phyloP scores from a whole-genome alignment of 2,888 invertebrate genomes.

The Hirtodrosophila trivittata region DNA sequence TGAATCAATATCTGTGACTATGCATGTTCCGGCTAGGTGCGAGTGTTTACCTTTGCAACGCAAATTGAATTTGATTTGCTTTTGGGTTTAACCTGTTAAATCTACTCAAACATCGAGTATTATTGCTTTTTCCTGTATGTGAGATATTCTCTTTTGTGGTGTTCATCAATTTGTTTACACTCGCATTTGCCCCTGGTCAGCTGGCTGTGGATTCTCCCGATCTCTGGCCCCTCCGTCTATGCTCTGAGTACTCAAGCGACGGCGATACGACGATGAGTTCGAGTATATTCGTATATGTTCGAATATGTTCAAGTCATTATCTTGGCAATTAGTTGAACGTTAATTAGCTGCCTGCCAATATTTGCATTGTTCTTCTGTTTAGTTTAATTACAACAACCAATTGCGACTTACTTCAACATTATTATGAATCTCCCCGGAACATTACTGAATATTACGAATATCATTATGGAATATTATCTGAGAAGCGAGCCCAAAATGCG shows the following conservation, averaged over 20 bases:
- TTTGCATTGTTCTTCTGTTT: constrained; percentile 59
- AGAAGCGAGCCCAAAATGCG: constrained; percentile 24
- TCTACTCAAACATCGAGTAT: constrained; percentile 14
- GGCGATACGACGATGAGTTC: no score
- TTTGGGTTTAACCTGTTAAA: constrained; percentile 12
- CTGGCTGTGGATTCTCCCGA: constrained; percentile 9
- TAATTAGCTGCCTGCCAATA: constrained; percentile 66
- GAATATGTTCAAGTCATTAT: constrained; percentile 56
- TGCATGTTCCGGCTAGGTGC: constrained; percentile 1
- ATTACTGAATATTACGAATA: background rate
- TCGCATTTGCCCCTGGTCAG: constrained; percentile 28
- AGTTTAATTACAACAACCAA: constrained; percentile 48
- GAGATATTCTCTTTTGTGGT: constrained; percentile 33
- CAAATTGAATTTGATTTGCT: constrained; percentile 25
- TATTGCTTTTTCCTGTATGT: constrained; percentile 2
- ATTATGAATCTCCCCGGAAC: no score
- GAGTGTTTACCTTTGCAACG: constrained; percentile 20
- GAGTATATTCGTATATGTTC: no score
- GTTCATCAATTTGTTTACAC: constrained; percentile 20
- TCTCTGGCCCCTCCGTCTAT: constrained; percentile 15
- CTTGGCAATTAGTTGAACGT: constrained; percentile 65
- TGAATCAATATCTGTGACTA: background rate
- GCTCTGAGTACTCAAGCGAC: background rate
- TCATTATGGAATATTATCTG: constrained; percentile 22
- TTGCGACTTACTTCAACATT: constrained; percentile 50